phyloP scores from a whole-genome alignment of 23 tunicate genomes.

The Corella eumyota region DNA sequence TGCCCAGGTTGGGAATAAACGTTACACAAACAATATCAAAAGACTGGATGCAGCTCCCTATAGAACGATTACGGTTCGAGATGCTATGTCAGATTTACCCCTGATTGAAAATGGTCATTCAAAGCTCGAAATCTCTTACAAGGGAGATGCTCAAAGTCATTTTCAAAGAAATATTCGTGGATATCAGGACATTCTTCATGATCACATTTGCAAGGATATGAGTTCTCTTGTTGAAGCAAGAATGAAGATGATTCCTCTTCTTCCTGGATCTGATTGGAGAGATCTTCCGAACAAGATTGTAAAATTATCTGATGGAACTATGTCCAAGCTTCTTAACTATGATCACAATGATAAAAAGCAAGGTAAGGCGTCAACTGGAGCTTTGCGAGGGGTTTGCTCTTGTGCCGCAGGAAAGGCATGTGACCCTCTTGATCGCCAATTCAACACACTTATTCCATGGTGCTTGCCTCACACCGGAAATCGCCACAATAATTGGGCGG shows the following conservation, averaged over 20 bases:
- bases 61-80: constrained; percentile 80
- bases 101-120: constrained; percentile 65
- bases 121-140: constrained; percentile 46
- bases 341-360: constrained; percentile 66
- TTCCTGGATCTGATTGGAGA: constrained; percentile 89
- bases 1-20: constrained; percentile 57
- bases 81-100: constrained; percentile 88
- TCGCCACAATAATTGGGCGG: constrained; percentile 89
- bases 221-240: constrained; percentile 65
- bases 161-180: constrained; percentile 72
- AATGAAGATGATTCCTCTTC: constrained; percentile 50
- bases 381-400: constrained; percentile 64
- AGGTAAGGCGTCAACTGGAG: constrained; percentile 68
- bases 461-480: constrained; percentile 85
- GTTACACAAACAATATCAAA: constrained; percentile 46
- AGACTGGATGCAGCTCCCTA: constrained; percentile 49
- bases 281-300: constrained; percentile 70
- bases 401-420: constrained; percentile 58
- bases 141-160: constrained; percentile 43
- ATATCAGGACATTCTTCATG: constrained; percentile 43
- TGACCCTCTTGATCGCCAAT: constrained; percentile 76
- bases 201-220: constrained; percentile 79
- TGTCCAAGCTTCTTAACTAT: constrained; percentile 47
- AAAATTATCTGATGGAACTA: constrained; percentile 62
- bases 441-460: constrained; percentile 78